These are phyloP conservation scores for Pungitius pungitius DNA, from an alignment of 2,113 vertebrate genomes.

Conservation along the genomic window DNA sequence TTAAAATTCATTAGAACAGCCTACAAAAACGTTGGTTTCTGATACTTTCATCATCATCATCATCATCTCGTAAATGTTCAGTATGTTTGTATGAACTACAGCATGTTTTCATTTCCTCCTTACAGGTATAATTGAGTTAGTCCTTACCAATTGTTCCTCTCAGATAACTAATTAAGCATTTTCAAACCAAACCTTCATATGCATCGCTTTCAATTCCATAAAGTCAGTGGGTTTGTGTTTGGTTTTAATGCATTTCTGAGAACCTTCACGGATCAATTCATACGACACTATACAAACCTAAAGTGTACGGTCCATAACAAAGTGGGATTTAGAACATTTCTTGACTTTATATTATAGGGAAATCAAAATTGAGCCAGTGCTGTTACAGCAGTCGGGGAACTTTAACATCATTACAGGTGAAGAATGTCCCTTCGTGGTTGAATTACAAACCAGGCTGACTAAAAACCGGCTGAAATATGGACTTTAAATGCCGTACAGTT, in stretches of 20 bases:
- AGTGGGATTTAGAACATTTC: background rate
- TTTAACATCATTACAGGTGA: background rate
- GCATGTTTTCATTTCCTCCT: background rate
- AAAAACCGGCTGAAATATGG: background rate
- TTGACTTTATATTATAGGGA: background rate
- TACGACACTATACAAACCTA: background rate
- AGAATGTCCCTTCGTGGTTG: background rate
- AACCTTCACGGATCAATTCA: background rate
- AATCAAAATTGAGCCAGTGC: background rate
- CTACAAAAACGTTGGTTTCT: background rate
- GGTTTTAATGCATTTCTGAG: background rate
- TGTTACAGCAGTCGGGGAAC: background rate
- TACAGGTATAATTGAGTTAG: background rate
- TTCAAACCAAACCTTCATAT: background rate
- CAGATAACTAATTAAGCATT: background rate
- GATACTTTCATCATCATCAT: background rate
- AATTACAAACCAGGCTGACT: background rate
- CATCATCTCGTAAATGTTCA: background rate
- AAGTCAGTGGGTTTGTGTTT: background rate
- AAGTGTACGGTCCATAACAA: background rate
- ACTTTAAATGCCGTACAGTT: background rate
- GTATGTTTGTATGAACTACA: background rate
- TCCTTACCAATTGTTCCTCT: background rate
- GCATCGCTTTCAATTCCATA: background rate
- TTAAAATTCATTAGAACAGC: background rate